Base-by-base conservation (phyloP, 1,140 invertebrate genomes). In the Plodia interpunctella region DNA sequence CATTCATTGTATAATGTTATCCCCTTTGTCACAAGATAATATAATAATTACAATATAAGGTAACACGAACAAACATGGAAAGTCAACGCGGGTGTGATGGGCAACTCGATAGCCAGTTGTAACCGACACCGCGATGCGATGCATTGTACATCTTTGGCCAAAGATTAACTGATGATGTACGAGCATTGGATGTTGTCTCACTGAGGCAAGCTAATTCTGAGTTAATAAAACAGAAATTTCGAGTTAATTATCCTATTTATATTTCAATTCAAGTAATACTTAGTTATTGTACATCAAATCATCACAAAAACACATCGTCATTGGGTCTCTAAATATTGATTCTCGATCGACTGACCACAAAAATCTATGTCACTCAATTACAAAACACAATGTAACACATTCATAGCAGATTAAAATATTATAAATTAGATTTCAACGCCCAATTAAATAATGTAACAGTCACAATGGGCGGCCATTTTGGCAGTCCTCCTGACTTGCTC, bases 111-210 rank as follows among this genome's bases (percentile, higher is more conserved):
- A 78, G 63, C 74, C 57, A 0, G 72, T 58, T 66, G 76, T 76
- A 78, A 78, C 57, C 19, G 58, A 78, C 70, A 76, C 74, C 66
- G 66, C 62, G 62, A 56, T 53, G 66, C 67, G 72, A 78, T 70
- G 69, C 76, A 76, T 63, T 73, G 70, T 70, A 73, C 72, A 76
- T 75, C 70, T 72, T 70, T 55, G 50, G 11, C 15, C 64, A 73
- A 54, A 69, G 60, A 66, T 11, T 65, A 65, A 35, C 9, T 5
- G 32, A 13, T 10, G 32, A 13, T 11, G 10, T 13, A 10, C 21
- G n/a, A n/a, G n/a, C n/a, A 28, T 28, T 28, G 28, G 3, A 28
- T 3, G 9, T 9, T 28, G 30, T 32, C 30, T 32, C 30, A 1
- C 11, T 6, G 30, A 32, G 30, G 30, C 30, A 32, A 32, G n/a